A percentile compares a stretch with the other conserved stretches of the same genome.
These are phyloP conservation scores for Corvus moneduloides DNA, from an alignment of 2,113 vertebrate genomes.

Conservation along the genomic window DNA sequence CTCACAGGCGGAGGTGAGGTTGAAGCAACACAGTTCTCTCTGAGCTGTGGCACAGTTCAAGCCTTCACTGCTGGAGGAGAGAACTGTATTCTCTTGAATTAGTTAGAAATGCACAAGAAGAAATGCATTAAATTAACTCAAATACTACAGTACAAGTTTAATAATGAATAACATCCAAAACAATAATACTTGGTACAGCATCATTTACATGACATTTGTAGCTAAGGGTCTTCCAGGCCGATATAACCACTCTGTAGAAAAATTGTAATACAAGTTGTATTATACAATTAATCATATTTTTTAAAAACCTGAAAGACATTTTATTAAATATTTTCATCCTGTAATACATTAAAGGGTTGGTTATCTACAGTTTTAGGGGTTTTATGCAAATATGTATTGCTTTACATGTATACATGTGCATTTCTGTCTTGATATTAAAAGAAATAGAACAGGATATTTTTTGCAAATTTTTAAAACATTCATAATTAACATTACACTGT, in stretches of 20 bases:
- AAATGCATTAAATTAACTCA: not conserved
- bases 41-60: no score
- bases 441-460: not conserved
- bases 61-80: not conserved
- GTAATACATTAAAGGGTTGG: not conserved
- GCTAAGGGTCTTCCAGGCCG: not conserved
- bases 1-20: no score
- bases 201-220: not conserved
- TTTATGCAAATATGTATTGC: not conserved
- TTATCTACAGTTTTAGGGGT: not conserved
- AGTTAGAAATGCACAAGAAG: not conserved
- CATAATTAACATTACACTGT: fast-evolving
- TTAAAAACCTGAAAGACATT: not conserved
- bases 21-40: no score
- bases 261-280: not conserved
- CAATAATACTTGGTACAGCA: not conserved
- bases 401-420: fast-evolving
- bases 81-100: not conserved
- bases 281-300: not conserved
- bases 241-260: not conserved
- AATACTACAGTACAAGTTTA: not conserved
- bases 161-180: not conserved
- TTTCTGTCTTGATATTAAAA: not conserved
- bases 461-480: not conserved
- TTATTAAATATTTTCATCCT: not conserved